Evolutionary conservation across 2,888 invertebrate species (phyloP).

Genomic region (Xylota segnis): DNA sequence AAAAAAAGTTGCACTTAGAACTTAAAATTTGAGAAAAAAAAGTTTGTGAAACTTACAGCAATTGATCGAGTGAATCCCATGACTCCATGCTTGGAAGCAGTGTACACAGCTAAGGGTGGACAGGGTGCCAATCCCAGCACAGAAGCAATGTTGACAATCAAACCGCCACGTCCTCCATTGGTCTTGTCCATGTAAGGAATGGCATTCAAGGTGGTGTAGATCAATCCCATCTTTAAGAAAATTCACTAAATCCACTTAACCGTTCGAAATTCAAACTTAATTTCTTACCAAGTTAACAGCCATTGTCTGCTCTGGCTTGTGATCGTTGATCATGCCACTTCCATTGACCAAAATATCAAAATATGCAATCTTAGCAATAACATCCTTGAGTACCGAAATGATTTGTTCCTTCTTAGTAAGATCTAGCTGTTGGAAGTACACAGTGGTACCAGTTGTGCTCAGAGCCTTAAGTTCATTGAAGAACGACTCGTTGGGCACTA

Average conservation of each 20-base stretch:
- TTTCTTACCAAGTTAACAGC: conserved; percentile 84
- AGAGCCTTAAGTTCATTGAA: conserved; percentile 49
- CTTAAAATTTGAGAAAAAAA: neutral
- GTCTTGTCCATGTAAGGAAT: conserved; percentile 82
- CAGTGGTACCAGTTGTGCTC: conserved; percentile 33
- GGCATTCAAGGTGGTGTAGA: conserved; percentile 82
- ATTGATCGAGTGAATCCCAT: conserved; percentile 82
- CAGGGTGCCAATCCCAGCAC: conserved; percentile 78
- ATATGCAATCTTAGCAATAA: conserved; percentile 55
- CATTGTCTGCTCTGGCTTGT: conserved; percentile 71
- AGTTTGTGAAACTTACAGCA: conserved; percentile 78
- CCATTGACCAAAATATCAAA: conserved; percentile 78
- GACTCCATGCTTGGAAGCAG: conserved; percentile 81
- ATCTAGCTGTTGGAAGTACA: conserved; percentile 63
- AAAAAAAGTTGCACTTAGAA: neutral
- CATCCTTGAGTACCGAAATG: conserved; percentile 53
- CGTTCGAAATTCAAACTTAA: neutral
- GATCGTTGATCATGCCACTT: conserved; percentile 74
- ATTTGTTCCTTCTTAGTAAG: conserved; percentile 69
- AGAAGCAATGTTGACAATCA: conserved; percentile 82
- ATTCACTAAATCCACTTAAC: neutral
- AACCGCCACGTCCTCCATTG: conserved; percentile 81
- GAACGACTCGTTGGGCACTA: conserved; percentile 49
- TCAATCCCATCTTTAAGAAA: conserved; percentile 82
- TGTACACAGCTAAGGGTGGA: conserved; percentile 79